A percentile compares a stretch with the other conserved stretches of the same genome.
Evolutionary conservation across 2,113 vertebrate genomes (phyloP).

Genomic region (Equus quagga): DNA sequence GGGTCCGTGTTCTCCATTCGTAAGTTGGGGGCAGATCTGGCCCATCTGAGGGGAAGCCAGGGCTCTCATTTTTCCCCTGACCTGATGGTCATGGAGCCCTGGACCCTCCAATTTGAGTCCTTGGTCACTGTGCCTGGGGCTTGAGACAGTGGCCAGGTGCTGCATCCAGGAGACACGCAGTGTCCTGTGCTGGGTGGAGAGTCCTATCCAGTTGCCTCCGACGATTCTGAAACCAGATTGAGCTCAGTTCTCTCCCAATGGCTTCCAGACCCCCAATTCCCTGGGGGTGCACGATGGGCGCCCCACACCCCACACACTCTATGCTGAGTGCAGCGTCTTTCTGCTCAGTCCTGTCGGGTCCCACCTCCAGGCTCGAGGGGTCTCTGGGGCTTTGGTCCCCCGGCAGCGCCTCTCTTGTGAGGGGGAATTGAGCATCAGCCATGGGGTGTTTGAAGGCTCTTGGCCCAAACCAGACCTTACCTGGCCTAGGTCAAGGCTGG

Average conservation of each 20-base stretch:
- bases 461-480: not conserved
- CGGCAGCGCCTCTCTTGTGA: accelerated
- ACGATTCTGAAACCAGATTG: not conserved
- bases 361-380: not conserved
- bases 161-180: not conserved
- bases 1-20: accelerated
- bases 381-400: not conserved
- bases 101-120: not conserved
- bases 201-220: not conserved
- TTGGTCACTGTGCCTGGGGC: not conserved
- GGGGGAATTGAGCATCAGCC: not conserved
- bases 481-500: not conserved
- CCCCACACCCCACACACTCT: not conserved
- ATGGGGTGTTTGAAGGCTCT: too few species aligned
- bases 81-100: not conserved
- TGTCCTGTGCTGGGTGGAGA: not conserved
- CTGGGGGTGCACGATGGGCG: not conserved
- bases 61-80: accelerated
- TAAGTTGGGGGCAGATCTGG: not conserved
- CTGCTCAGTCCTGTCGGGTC: not conserved
- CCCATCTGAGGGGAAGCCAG: not conserved
- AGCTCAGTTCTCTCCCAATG: not conserved
- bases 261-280: not conserved
- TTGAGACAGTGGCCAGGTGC: not conserved
- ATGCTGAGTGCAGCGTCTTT: not conserved